Base-by-base conservation (phyloP, 1,140 invertebrate genomes). In the Uloborus diversus region DNA sequence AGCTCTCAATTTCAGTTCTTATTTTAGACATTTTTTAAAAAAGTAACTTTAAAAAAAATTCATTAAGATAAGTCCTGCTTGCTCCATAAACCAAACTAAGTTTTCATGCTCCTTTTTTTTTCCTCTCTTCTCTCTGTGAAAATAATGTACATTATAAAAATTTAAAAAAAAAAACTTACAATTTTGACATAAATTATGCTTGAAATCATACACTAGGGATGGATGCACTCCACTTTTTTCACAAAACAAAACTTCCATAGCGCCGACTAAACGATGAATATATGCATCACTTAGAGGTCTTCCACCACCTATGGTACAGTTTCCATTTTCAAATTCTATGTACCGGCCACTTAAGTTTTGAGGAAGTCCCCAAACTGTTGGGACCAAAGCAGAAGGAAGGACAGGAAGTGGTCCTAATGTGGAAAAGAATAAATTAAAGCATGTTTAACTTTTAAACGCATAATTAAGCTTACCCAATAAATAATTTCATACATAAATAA, bases 341-440 rank as follows among this genome's bases (percentile, higher is more conserved):
- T 89, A 89, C 17, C 84, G 82, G 47, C 86, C 82, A 32, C 88
- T 81, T 51, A 85, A 64, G 23, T 76, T 80, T 80, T 87, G 84
- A 27, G 86, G 83, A 81, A 89, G 84, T n/a, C 87, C 88, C 88
- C 88, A 89, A 11, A 86, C 86, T 82, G 86, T 86, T 23, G 88
- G 87, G 5, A 89, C 82, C 80, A 89, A 85, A 59, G 82, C 82
- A 23, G 84, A 75, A 17, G 87, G 87, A 42, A 89, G 78, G 14
- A 79, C 82, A 3, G 88, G 88, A n/a, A 85, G 81, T 27, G 83
- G 82, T 59, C 84, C 87, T 88, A 83, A 23, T 84, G 82, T 53
- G 47, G 76, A 78, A 28, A 71, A 79, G 35, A 56, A 35, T 20
- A 28, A 33, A 57, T 30, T 5, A 35, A 66, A n/a, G 5, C n/a